Evolutionary conservation across 1,140 invertebrate species (phyloP), one percentile per base, ranked within the genome.

Genomic region (Zaprionus capensis): DNA sequence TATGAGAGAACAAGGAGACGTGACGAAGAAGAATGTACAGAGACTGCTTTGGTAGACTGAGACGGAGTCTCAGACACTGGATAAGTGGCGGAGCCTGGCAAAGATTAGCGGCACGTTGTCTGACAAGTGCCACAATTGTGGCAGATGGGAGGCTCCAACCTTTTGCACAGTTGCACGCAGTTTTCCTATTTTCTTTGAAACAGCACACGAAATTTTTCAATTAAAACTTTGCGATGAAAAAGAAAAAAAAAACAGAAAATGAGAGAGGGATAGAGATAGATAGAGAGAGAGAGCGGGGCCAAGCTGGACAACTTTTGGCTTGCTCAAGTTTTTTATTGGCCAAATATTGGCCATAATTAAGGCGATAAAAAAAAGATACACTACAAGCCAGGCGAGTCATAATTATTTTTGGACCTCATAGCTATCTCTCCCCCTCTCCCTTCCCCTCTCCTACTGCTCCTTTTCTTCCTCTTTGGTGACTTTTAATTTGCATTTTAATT

Each of bases 401-500:
- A 88, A 88, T 87, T 83, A 83, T 88, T 84, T 58, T 64, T 31
- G 53, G n/a, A 36, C 24, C 2, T 24, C 26, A 44, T 57, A 34
- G 26, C 22, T 49, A 41, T 62, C 17, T 44, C 44, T n/a, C 7
- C 17, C 11, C 57, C 17, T 44, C 44, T n/a, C 7, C 17, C 11
- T 17, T 9, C 7, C 51, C 58, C 12, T 15, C 34, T 17, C 38
- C 38, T 64, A 22, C 62, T 62, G 14, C 15, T 20, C 15, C 7
- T 46, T 63, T 53, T 24, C 22, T 34, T 44, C 28, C 49, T 49
- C 51, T 71, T 53, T 51, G 63, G 26, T 58, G 71, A 72, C 77
- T 81, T 88, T 83, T 87, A 88, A 88, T 88, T 87, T 87, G 84
- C 84, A 87, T 87, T 87, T 84, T 84, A 87, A 87, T 87, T 87